A percentile compares a stretch with the other conserved stretches of the same genome.
Conservation (phyloP, 2,113 vertebrate genomes). For the Rafetus swinhoei region DNA sequence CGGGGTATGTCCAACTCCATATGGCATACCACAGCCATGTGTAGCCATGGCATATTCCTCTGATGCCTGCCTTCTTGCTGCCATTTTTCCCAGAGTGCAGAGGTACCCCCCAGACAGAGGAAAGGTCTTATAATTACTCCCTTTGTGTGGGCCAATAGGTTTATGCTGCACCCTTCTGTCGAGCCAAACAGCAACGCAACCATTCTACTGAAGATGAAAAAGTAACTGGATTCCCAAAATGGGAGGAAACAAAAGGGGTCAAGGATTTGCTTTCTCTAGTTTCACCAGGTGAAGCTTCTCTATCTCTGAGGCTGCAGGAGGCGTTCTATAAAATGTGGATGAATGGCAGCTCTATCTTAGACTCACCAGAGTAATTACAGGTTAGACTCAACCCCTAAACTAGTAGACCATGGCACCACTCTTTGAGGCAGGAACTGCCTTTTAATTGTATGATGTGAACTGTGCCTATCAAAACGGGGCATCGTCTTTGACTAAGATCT, state of each 20-base stretch:
- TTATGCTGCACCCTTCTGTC: neutral
- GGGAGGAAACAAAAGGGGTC: neutral
- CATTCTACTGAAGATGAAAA: neutral
- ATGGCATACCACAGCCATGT: too few species aligned
- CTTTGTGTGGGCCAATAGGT: neutral
- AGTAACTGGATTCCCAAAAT: neutral
- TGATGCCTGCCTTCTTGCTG: neutral
- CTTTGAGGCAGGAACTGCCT: neutral
- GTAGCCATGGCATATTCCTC: too few species aligned
- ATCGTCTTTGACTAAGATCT: neutral
- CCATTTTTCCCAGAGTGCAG: neutral
- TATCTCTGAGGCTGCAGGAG: neutral
- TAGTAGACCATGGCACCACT: neutral
- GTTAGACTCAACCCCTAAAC: neutral
- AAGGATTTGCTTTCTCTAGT: neutral
- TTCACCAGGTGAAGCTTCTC: neutral
- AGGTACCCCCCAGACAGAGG: neutral
- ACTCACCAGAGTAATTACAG: neutral
- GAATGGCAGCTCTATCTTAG: neutral
- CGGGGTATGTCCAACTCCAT: too few species aligned
- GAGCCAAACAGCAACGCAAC: neutral
- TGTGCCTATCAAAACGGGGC: neutral
- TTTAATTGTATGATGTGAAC: neutral
- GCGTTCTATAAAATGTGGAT: neutral
- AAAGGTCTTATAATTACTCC: neutral